Base-by-base conservation (phyloP, 2,113 vertebrate species). In the Casuarius casuarius region DNA sequence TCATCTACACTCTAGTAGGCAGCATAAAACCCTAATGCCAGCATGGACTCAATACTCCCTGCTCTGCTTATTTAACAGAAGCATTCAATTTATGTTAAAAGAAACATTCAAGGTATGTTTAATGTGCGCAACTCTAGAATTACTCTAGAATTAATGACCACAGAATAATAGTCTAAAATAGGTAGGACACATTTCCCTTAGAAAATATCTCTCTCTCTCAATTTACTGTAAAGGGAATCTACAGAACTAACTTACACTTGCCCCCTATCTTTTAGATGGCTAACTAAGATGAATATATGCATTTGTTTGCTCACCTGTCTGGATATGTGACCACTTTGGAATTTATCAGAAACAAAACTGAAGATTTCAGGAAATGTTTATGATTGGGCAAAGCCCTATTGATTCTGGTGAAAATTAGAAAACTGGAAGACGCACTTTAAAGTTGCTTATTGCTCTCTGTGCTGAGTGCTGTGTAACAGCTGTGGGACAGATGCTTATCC, bases 351-450 rank as follows among this genome's bases (percentile, higher is more conserved):
- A 73, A 54, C 35, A 29, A 40, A 29, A 54, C 12, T 16, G 28
- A 76, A 82, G 75, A 52, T 52, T 87, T 89, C 11, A 67, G 46
- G 68, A 84, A 78, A 59, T 3, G 7, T 78, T 89, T 44, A 21
- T 70, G 75, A 58, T 13, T 12, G 25, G 58, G 26, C 40, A 76
- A 48, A 94, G 21, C 10, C 26, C 35, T 77, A 25, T 31, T 73
- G 51, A 42, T 88, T 83, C 91, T 85, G 54, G 44, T 94, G 67
- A 85, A 83, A 93, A 84, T 49, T 33, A 49, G 87, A 75, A 88
- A 88, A 52, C 26, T n/a, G 68, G 58, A 67, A 93, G 46, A 38
- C 10, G 21, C 35, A 20, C 44, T 58, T 94, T 56, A 33, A 40
- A 54, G 66, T 84, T 90, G 33, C 31, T 82, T 23, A 7, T 42